These are phyloP conservation scores for Myopa tessellatipennis DNA, from an alignment of 2,888 invertebrate species.

Conservation along the genomic window DNA sequence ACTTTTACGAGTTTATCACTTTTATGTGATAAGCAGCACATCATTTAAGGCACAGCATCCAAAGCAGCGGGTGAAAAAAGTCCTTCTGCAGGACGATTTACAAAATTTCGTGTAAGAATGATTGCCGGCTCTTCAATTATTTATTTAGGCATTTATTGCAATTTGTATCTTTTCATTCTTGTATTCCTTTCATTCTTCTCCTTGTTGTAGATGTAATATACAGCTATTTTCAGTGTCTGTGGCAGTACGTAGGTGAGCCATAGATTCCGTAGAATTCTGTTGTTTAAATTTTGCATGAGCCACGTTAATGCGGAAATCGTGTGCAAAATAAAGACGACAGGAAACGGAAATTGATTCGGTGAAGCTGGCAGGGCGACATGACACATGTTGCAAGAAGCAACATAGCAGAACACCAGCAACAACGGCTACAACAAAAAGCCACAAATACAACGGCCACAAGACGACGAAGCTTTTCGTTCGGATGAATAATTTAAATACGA, in stretches of 20 bases:
- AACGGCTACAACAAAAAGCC: too few species aligned
- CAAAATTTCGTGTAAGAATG: not conserved
- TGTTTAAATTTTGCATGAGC: constrained; percentile 28
- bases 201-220: not conserved
- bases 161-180: not conserved
- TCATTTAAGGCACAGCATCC: too few species aligned
- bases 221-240: not conserved
- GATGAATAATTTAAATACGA: not conserved
- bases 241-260: constrained; percentile 10
- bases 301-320: constrained; percentile 25
- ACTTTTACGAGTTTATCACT: too few species aligned
- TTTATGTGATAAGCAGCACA: too few species aligned
- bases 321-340: constrained; percentile 15
- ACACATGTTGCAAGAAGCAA: too few species aligned
- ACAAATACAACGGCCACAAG: too few species aligned
- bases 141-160: constrained; percentile 21
- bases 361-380: not conserved
- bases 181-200: not conserved
- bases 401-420: too few species aligned
- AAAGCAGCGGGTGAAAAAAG: too few species aligned
- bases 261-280: constrained; percentile 9
- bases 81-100: too few species aligned
- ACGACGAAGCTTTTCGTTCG: not conserved
- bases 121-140: constrained; percentile 7
- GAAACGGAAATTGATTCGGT: constrained; percentile 1